These are phyloP conservation scores for Erebia epiphron DNA, from an alignment of 2,888 invertebrate species.

Conservation along the genomic window DNA sequence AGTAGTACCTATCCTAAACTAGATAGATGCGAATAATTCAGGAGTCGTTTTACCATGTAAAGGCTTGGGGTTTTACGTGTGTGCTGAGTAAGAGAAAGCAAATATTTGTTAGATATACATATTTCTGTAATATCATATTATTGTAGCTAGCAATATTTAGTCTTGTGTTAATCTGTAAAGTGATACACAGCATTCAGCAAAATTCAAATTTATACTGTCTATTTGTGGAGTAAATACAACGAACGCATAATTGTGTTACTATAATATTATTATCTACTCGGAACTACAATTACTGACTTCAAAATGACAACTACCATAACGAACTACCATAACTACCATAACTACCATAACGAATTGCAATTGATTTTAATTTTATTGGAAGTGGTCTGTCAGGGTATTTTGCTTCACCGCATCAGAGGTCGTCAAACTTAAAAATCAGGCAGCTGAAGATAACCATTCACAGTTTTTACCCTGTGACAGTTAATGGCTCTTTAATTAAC, in stretches of 20 bases:
- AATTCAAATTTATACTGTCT: not conserved
- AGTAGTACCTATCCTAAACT: conserved; percentile 18
- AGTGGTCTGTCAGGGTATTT: not conserved
- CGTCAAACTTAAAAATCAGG: conserved; percentile 10
- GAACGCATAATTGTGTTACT: not conserved
- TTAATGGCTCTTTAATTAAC: conserved; percentile 37
- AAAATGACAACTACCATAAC: too few relatives aligned
- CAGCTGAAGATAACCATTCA: conserved; percentile 11
- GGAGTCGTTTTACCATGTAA: conserved; percentile 28
- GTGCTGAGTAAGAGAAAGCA: conserved; percentile 60
- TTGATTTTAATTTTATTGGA: too few relatives aligned
- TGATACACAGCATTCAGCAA: not conserved
- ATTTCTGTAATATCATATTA: not conserved
- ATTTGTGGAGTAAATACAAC: not conserved
- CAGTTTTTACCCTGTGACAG: conserved; percentile 19
- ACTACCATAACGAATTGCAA: too few relatives aligned
- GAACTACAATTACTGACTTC: too few relatives aligned
- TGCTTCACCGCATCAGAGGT: not conserved
- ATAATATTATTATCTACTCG: too few relatives aligned
- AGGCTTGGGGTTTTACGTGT: conserved; percentile 17
- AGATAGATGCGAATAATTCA: conserved; percentile 33
- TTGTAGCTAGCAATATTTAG: not conserved
- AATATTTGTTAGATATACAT: conserved; percentile 52
- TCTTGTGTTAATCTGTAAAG: not conserved
- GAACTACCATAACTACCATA: too few relatives aligned